Conservation (phyloP, 2,113 vertebrate genomes). For the Philantomba maxwellii region DNA sequence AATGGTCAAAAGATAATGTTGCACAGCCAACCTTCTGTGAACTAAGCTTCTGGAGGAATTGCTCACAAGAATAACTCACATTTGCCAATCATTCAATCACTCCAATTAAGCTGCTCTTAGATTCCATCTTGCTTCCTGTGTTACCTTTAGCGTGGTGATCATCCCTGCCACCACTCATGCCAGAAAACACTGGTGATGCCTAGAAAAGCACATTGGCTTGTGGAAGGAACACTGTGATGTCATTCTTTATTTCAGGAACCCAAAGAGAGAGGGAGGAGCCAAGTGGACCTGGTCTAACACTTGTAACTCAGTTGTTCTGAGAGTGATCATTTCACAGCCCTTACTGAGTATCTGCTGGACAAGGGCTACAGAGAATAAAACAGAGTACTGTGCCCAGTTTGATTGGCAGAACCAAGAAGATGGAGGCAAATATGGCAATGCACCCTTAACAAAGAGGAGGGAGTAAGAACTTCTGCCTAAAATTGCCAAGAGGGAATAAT, state of each 20-base stretch:
- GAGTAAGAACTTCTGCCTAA: neutral
- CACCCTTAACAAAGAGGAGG: neutral
- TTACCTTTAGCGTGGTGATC: neutral
- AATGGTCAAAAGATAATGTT: constrained; percentile 4
- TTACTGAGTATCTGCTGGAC: neutral
- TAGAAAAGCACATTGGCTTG: neutral
- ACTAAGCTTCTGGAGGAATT: neutral
- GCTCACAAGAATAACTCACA: neutral
- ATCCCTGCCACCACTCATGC: neutral
- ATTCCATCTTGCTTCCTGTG: neutral
- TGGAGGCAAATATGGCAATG: neutral
- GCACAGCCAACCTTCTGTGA: neutral
- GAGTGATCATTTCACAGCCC: neutral
- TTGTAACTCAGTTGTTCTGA: neutral
- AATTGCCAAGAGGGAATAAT: neutral
- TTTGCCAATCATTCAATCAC: neutral
- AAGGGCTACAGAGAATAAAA: neutral
- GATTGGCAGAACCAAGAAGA: neutral
- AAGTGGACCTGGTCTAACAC: neutral
- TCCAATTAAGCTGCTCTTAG: neutral
- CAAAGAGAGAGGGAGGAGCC: neutral
- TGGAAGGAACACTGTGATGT: neutral
- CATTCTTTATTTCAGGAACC: neutral
- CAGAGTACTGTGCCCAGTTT: neutral
- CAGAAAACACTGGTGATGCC: neutral